phyloP scores from a whole-genome alignment of 2,797 vertebrate species.

The Delichon dasypus region DNA sequence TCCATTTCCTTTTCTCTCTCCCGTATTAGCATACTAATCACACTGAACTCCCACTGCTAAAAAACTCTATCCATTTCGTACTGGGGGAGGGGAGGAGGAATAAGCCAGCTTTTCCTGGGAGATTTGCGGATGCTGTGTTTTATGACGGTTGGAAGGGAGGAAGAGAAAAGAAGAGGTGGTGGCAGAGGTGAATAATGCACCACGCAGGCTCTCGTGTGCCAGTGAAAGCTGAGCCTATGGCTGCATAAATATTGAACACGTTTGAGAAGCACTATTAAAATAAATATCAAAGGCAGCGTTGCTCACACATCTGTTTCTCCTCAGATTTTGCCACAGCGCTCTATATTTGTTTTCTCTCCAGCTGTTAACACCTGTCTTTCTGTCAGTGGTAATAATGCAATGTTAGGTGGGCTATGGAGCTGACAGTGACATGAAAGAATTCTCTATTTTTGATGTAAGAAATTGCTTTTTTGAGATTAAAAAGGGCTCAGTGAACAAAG shows the following conservation, averaged over 20 bases:
- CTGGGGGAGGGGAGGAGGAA: slow-evolving; percentile 5
- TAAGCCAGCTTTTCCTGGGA: slow-evolving; percentile 42
- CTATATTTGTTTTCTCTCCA: slow-evolving; percentile 62
- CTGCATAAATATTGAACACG: slow-evolving; percentile 61
- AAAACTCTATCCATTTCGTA: slow-evolving; percentile 37
- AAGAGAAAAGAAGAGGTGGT: slow-evolving; percentile 4
- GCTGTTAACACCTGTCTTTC: slow-evolving; percentile 72
- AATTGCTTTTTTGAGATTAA: background rate
- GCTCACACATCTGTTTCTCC: slow-evolving; percentile 62
- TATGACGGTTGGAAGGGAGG: background rate
- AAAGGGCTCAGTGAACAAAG: slow-evolving; percentile 21
- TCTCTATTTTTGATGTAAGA: slow-evolving; percentile 47
- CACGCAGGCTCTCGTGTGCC: background rate
- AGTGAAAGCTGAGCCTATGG: slow-evolving; percentile 42
- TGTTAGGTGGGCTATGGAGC: slow-evolving; percentile 16
- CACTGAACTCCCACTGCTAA: slow-evolving; percentile 57
- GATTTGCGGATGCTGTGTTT: slow-evolving; percentile 46
- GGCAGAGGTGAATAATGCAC: slow-evolving; percentile 35
- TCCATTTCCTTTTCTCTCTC: slow-evolving; percentile 61
- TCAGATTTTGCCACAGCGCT: slow-evolving; percentile 54
- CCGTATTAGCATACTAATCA: slow-evolving; percentile 56
- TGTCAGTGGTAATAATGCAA: slow-evolving; percentile 57
- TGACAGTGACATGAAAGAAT: slow-evolving; percentile 63
- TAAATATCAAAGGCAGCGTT: slow-evolving; percentile 65
- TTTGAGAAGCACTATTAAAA: slow-evolving; percentile 66